Conservation (phyloP, 37 sponge, comb jelly and placozoan genomes). For the Diacarnus erythraeanus region DNA sequence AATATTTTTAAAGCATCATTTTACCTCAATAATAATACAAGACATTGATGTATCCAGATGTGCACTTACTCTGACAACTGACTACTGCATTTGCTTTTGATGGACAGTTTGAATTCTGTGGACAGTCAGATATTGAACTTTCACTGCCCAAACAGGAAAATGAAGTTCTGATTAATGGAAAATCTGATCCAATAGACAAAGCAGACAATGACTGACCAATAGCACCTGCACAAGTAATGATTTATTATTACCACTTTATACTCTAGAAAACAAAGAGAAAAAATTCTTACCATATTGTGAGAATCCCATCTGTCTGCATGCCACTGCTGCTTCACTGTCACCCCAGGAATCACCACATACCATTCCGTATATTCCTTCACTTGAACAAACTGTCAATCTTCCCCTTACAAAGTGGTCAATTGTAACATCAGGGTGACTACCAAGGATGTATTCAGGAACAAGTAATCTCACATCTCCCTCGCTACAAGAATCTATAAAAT, state of each 20-base stretch:
- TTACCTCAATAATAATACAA: too few species aligned
- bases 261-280: too few species aligned
- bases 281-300: neutral
- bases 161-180: too few species aligned
- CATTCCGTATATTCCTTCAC: neutral
- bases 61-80: neutral
- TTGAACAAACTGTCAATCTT: neutral
- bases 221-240: too few species aligned
- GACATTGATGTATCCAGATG: neutral
- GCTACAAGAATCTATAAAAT: neutral
- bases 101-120: neutral
- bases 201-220: too few species aligned
- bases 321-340: neutral
- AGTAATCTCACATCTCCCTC: neutral
- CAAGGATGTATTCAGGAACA: neutral
- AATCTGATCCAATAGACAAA: too few species aligned
- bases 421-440: neutral
- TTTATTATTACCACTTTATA: too few species aligned
- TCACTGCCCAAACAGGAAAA: neutral
- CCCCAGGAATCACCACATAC: constrained; percentile 2
- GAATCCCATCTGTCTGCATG: neutral
- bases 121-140: neutral
- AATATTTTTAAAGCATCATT: too few species aligned
- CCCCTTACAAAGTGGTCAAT: neutral
- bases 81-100: neutral